Base-by-base conservation (phyloP, 1,140 invertebrate genomes). In the Neodiprion virginianus region DNA sequence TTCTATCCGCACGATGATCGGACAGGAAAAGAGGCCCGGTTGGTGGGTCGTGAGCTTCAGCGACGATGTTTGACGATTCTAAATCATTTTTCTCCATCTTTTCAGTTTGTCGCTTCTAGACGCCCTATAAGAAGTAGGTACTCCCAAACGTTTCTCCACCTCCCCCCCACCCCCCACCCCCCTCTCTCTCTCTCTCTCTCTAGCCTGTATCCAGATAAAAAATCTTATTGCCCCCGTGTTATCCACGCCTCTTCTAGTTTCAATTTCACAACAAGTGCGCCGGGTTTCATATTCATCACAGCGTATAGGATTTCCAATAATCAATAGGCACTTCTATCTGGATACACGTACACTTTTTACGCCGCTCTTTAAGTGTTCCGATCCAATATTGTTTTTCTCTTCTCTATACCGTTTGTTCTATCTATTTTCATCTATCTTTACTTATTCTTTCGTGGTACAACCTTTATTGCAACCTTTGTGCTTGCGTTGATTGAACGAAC, bases 91-190 rank as follows among this genome's bases (percentile, higher is more conserved):
- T 80, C 80, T 84, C 72, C 73, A 83, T 86, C 80, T 80, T 86
- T 87, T 80, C 85, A 86, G 83, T 86, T 83, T 85, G 76, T 83
- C 83, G 81, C 84, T 84, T 81, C 76, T 85, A 84, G 84, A 86
- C 76, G 84, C 85, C 76, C 80, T 81, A 80, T 85, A 84, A 84
- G 84, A 81, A 78, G 53, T 61, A 76, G 76, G 74, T 67, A 81
- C 79, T 78, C 74, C 76, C 80, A 79, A 74, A 84, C 77, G 82
- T 66, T 85, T 78, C 76, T 21, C 73, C 74, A 66, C 48, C 73
- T 73, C 17, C 17, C 17, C 17, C 17, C 17, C 0, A 0, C 17
- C 0, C 17, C 17, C 0, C 17, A n/a, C 17, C 17, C 17, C 17
- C 17, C 17, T 0, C 17, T 17, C 17, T 21, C 17, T 21, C 17